Evolutionary conservation across 2,888 invertebrate species (phyloP).

Genomic region (Muschampia plurimacula): DNA sequence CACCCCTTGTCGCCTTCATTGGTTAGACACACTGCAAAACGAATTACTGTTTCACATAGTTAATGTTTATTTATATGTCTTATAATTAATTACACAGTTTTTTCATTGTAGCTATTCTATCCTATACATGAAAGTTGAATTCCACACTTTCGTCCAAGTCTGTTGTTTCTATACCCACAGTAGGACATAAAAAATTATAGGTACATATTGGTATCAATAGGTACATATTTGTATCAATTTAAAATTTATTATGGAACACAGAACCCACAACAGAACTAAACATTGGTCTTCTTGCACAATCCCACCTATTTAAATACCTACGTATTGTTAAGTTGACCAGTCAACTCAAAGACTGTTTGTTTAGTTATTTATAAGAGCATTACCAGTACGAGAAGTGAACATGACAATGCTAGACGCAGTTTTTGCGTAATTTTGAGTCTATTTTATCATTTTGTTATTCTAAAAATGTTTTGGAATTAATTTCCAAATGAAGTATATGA

Average conservation of each 20-base stretch:
- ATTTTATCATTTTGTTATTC: constrained; percentile 55
- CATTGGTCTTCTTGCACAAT: constrained; percentile 61
- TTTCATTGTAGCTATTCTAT: background rate
- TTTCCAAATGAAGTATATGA: constrained; percentile 57
- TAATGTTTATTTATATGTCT: background rate
- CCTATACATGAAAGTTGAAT: background rate
- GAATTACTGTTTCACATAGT: background rate
- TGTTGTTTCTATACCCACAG: background rate
- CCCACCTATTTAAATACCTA: constrained; percentile 67
- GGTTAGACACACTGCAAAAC: constrained; percentile 4
- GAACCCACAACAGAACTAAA: constrained; percentile 17
- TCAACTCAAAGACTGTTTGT: constrained; percentile 82
- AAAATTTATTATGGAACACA: constrained; percentile 15
- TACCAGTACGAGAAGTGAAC: constrained; percentile 32
- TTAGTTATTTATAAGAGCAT: constrained; percentile 72
- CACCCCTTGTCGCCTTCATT: constrained; percentile 7
- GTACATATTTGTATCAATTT: background rate
- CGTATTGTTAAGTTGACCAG: constrained; percentile 70
- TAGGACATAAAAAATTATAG: background rate
- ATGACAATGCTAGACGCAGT: constrained; percentile 53
- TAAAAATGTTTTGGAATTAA: constrained; percentile 60
- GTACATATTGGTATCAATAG: background rate
- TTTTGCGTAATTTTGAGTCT: constrained; percentile 25
- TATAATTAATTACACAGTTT: too few relatives aligned
- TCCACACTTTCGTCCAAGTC: background rate